A percentile compares a stretch with the other conserved stretches of the same genome.
phyloP scores from a whole-genome alignment of 1,140 invertebrate genomes.

The Lucilia sericata region DNA sequence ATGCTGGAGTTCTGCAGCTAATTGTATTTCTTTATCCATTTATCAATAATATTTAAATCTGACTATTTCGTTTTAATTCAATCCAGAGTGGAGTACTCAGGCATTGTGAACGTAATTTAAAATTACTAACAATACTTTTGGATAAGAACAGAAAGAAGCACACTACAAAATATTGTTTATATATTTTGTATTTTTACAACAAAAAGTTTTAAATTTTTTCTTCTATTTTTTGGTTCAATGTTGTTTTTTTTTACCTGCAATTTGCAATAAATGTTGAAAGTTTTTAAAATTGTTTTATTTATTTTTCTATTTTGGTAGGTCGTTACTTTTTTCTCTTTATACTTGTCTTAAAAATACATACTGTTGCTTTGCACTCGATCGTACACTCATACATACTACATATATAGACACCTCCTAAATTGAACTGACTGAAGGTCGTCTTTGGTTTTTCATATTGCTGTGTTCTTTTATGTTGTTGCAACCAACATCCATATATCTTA shows the following conservation, averaged over 20 bases:
- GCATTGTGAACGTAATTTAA: too few species aligned
- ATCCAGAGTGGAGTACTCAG: too few species aligned
- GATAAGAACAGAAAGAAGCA: too few species aligned
- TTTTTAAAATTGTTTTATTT: neutral
- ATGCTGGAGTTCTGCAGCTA: too few species aligned
- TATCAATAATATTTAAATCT: too few species aligned
- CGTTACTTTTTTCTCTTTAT: neutral
- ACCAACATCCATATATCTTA: slow-evolving; percentile 55
- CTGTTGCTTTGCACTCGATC: neutral
- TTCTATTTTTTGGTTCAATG: neutral
- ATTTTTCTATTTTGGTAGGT: neutral
- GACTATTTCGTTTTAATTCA: too few species aligned
- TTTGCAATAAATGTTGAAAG: slow-evolving; percentile 24
- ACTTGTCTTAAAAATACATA: neutral
- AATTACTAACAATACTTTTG: too few species aligned
- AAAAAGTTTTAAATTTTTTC: neutral
- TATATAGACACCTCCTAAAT: slow-evolving; percentile 13
- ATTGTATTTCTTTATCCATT: too few species aligned
- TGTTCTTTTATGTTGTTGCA: slow-evolving; percentile 54
- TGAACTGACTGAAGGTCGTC: slow-evolving; percentile 31
- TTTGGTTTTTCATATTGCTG: slow-evolving; percentile 49
- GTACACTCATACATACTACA: neutral
- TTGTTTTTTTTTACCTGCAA: slow-evolving; percentile 12
- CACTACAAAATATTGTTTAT: too few species aligned
- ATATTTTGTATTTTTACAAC: too few species aligned